Base-by-base conservation (phyloP, 2,888 invertebrate species). In the Orthosia incerta region DNA sequence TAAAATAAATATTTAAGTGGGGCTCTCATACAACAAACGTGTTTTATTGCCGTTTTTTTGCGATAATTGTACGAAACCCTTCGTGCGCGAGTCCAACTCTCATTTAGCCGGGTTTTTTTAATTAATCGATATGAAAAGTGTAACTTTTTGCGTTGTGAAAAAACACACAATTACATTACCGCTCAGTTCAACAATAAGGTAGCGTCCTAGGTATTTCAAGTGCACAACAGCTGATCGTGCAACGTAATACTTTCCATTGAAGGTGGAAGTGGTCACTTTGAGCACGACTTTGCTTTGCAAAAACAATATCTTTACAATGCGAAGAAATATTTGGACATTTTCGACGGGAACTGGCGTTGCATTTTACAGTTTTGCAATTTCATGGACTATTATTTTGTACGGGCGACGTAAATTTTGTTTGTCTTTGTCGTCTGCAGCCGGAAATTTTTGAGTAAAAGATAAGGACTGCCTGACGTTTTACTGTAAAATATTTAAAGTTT, bases 201-300 rank as follows among this genome's bases (percentile, higher is more conserved):
- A 71, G 59, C 39, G 55, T 2, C 83, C 83, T 85, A 75, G 86
- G 79, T 82, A 86, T 91, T 91, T 89, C 91, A 91, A 92, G 91
- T 88, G 90, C 90, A 89, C 90, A 90, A 91, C 86, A 88, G 91
- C 92, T 91, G 91, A 93, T 88, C 88, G 89, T 88, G 93, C 91
- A 90, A 91, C 90, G 89, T 90, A 91, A 92, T 93, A 91, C 91
- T 91, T 89, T 87, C 89, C 89, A 91, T 90, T 91, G 89, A 91
- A 83, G 89, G 84, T 87, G 83, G 89, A 90, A 92, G 91, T 90
- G 93, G 92, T 93, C 92, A 93, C 90, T 90, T 90, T 89, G 87
- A 90, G 82, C 88, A 82, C 78, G 87, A 88, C 86, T 90, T 86
- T 84, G 84, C 85, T 87, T 85, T 82, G 83, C 86, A 86, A 89